A percentile compares a stretch with the other conserved stretches of the same genome.
Evolutionary conservation across 2,888 invertebrate genomes (phyloP).

Genomic region (Campopleginae sp.): DNA sequence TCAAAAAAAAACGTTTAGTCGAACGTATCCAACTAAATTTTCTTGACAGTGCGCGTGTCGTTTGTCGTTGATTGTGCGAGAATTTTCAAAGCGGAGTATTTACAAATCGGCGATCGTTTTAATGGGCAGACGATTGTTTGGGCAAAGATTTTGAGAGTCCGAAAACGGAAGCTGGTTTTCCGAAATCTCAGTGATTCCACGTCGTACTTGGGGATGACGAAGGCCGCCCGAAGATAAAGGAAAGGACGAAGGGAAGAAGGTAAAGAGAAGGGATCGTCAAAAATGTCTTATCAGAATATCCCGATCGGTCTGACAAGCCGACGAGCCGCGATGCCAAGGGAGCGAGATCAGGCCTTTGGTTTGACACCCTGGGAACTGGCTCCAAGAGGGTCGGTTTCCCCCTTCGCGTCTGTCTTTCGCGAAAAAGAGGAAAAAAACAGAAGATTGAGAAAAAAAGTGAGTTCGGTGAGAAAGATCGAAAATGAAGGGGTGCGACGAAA

Average conservation of each 20-base stretch:
- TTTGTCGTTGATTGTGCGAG: too few species aligned
- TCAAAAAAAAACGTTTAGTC: too few species aligned
- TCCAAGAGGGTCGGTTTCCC: slow-evolving; percentile 55
- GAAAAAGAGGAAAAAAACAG: slow-evolving; percentile 16
- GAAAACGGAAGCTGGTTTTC: slow-evolving; percentile 4
- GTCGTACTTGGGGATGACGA: not conserved
- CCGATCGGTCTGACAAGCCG: slow-evolving; percentile 74
- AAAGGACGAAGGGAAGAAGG: slow-evolving; percentile 11
- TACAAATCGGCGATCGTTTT: not conserved
- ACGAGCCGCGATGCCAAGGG: slow-evolving; percentile 72
- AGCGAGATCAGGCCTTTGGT: slow-evolving; percentile 65
- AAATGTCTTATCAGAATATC: slow-evolving; percentile 60
- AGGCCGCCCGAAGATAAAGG: slow-evolving; percentile 1
- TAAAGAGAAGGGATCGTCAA: slow-evolving; percentile 51
- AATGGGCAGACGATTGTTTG: not conserved
- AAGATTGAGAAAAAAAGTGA: slow-evolving; percentile 11
- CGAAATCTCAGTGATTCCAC: not conserved
- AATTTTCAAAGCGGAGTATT: too few species aligned
- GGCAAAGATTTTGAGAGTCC: not conserved
- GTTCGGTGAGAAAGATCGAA: slow-evolving; percentile 52
- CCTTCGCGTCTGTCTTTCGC: slow-evolving; percentile 50
- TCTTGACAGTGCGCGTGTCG: too few species aligned
- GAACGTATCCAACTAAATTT: too few species aligned
- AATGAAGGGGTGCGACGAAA: slow-evolving; percentile 52
- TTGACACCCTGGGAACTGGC: slow-evolving; percentile 71